Evolutionary conservation across 2,797 vertebrate genomes (phyloP), one percentile per base, ranked within the genome.

Genomic region (Brachyrhaphis roseni): DNA sequence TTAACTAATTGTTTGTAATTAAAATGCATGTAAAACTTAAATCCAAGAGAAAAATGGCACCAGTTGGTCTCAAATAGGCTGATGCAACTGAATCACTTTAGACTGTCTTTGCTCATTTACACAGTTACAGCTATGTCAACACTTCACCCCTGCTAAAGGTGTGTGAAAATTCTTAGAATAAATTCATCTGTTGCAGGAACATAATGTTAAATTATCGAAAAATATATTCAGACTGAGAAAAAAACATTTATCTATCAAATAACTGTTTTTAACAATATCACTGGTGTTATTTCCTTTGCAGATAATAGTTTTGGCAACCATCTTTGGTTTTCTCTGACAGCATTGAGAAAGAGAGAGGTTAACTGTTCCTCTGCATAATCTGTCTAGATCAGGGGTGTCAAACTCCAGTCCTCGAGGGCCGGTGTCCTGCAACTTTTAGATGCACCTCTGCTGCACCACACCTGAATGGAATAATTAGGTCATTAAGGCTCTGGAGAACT

Each of bases 131-230:
- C 57, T 62, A 34, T 18, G 28, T 57, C n/a, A 57, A n/a, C 55
- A 57, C 55, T 28, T 57, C 55, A 57, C n/a, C n/a, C 53, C 55
- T 57, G 55, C n/a, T 57, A n/a, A 57, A 57, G 55, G 55, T 57
- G 55, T 57, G 26, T 57, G n/a, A 57, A 57, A 57, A 57, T 57
- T n/a, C 55, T 57, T 28, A 57, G 26, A 57, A 28, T 57, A 57
- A 57, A 28, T 57, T 57, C 1, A n/a, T 57, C 55, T 31, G 12
- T 31, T 59, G n/a, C 12, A 59, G 55, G 55, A 57, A 28, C n/a
- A 57, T 28, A 59, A 12, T 12, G 26, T n/a, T 10, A 55, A 55
- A 26, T n/a, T 55, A 55, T 55, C 26, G 1, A 55, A 55, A 53
- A 55, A 55, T 26, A 55, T 4, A n/a, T 55, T n/a, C 10, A 55